Evolutionary conservation across 2,797 vertebrate genomes (phyloP).

Genomic region (Lepus townsendii): DNA sequence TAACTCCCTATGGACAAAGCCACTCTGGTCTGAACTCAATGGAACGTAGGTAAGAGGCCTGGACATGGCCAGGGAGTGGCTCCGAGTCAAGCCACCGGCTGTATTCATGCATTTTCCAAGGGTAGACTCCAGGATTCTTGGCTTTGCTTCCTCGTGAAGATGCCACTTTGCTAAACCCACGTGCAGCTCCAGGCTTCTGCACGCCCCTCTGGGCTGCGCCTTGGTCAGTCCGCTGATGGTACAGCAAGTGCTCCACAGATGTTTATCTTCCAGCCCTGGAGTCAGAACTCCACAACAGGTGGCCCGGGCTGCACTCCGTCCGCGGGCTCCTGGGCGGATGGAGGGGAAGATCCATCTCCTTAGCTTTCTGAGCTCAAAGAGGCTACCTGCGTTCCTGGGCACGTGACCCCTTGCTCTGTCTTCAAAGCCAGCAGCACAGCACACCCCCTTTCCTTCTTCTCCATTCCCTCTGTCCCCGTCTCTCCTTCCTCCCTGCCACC

Average conservation of each 20-base stretch:
- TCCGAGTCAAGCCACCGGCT: background rate
- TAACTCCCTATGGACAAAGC: background rate
- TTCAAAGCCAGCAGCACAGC: background rate
- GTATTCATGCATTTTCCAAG: background rate
- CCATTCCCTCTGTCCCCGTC: too few relatives aligned
- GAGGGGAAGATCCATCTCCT: background rate
- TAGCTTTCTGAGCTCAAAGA: background rate
- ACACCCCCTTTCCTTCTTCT: background rate
- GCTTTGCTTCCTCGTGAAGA: background rate
- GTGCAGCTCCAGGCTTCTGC: background rate
- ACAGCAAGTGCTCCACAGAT: too few relatives aligned
- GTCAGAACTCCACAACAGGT: background rate
- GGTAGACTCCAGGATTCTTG: accelerated
- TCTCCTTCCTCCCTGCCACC: accelerated
- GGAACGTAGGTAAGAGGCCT: background rate
- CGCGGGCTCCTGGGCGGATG: background rate
- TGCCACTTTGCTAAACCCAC: background rate
- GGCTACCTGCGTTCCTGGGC: background rate
- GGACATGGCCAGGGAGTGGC: background rate
- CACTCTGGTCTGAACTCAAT: background rate
- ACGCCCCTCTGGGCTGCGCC: too few relatives aligned
- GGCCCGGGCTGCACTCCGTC: background rate
- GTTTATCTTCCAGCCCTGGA: background rate
- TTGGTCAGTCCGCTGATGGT: background rate
- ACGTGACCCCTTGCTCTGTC: background rate